A percentile compares a stretch with the other conserved stretches of the same genome.
Evolutionary conservation across 2,113 vertebrate species (phyloP).

Genomic region (Proteles cristata): DNA sequence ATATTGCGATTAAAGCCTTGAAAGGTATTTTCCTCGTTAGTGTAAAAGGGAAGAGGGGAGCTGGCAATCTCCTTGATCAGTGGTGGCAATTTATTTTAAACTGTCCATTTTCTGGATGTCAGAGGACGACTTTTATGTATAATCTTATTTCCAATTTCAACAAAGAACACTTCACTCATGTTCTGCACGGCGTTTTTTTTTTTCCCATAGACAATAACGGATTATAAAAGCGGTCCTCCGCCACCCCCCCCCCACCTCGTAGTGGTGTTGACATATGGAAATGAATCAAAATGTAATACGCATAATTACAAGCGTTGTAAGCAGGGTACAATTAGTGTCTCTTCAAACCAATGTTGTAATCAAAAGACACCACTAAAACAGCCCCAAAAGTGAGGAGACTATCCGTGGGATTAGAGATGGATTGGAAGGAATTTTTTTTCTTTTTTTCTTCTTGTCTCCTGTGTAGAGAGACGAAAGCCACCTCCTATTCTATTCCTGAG

Average conservation of each 20-base stretch:
- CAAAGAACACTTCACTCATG: constrained; percentile 90
- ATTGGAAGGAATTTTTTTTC: constrained; percentile 73
- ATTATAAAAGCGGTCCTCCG: constrained; percentile 84
- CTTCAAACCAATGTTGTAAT: constrained; percentile 89
- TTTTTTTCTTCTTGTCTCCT: not conserved
- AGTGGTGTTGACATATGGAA: constrained; percentile 91
- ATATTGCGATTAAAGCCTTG: constrained; percentile 86
- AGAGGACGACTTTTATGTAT: constrained; percentile 90
- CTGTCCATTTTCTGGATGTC: constrained; percentile 90
- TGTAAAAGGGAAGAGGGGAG: constrained; percentile 86
- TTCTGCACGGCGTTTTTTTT: constrained; percentile 75
- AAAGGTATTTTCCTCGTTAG: constrained; percentile 88
- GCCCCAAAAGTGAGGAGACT: constrained; percentile 77
- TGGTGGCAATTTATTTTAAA: constrained; percentile 90
- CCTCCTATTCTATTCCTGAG: constrained; percentile 13
- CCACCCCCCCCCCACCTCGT: constrained; percentile 73
- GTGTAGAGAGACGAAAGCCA: not conserved
- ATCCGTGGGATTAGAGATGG: constrained; percentile 37
- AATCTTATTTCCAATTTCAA: constrained; percentile 91
- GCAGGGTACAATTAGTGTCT: constrained; percentile 92
- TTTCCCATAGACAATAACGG: constrained; percentile 86
- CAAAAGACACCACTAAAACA: constrained; percentile 88
- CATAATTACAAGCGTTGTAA: constrained; percentile 91
- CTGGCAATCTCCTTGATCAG: constrained; percentile 89
- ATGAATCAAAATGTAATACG: constrained; percentile 92